Conservation (phyloP, 1,140 invertebrate species). For the Coelopa frigida region DNA sequence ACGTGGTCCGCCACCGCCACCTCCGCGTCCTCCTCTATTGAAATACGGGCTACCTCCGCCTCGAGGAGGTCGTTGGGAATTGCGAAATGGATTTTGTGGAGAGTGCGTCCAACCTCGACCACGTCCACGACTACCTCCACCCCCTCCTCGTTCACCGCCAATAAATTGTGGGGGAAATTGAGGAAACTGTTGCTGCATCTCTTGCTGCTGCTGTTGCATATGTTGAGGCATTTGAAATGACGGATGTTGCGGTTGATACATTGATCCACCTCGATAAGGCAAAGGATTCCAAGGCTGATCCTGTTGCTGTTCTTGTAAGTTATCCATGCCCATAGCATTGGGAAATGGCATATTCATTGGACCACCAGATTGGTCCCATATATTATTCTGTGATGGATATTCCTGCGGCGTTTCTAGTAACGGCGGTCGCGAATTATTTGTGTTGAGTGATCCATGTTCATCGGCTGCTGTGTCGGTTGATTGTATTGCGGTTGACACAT, state of each 20-base stretch:
- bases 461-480: no score
- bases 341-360: no score
- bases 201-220: conserved; percentile 22
- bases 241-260: no score
- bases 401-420: conserved; percentile 35
- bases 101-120: conserved; percentile 22
- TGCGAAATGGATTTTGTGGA: conserved; percentile 25
- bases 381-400: conserved; percentile 21
- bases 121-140: conserved; percentile 24
- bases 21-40: conserved; percentile 19
- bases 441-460: no score
- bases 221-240: conserved; percentile 19
- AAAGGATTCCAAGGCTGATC: no score
- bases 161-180: conserved; percentile 5
- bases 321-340: no score
- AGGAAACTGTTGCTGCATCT: conserved; percentile 16
- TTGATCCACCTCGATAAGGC: no score
- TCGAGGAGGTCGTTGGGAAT: conserved; percentile 28
- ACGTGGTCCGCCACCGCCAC: conserved; percentile 23
- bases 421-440: no score
- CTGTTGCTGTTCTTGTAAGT: no score
- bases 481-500: neutral
- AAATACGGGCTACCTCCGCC: conserved; percentile 16
- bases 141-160: conserved; percentile 15
- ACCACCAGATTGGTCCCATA: no score